phyloP scores from a whole-genome alignment of 2,797 vertebrate species.

The Hemibagrus guttatus region DNA sequence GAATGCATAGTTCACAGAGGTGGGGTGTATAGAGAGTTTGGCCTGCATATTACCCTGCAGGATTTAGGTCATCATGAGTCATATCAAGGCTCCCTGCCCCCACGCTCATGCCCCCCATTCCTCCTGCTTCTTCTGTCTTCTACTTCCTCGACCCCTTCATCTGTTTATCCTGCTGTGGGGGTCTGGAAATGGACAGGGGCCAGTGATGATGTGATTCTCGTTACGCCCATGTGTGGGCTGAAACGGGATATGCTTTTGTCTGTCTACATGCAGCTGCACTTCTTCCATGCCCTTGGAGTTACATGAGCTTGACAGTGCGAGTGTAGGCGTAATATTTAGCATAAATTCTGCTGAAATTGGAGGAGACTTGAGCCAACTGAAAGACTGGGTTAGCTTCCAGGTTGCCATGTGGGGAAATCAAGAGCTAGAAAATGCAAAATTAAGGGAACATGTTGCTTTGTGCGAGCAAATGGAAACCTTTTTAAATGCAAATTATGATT shows the following conservation, averaged over 20 bases:
- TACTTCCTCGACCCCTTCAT: conserved; percentile 40
- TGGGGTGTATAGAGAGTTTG: conserved; percentile 38
- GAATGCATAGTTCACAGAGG: conserved; percentile 1
- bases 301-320: not conserved
- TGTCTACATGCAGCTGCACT: conserved; percentile 21
- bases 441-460: not conserved
- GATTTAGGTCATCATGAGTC: conserved; percentile 59
- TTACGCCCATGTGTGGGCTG: conserved; percentile 14
- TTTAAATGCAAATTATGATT: not conserved
- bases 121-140: conserved; percentile 44
- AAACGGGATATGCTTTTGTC: conserved; percentile 34
- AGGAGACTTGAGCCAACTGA: not conserved
- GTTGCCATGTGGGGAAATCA: not conserved
- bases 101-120: conserved; percentile 35
- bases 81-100: conserved; percentile 51
- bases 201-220: conserved; percentile 32
- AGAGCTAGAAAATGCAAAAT: not conserved
- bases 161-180: conserved; percentile 46
- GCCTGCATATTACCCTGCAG: conserved; percentile 8
- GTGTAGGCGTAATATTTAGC: conserved; percentile 23
- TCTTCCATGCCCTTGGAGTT: conserved; percentile 11
- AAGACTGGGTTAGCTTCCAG: not conserved
- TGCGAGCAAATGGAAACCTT: not conserved
- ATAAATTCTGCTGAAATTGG: conserved; percentile 18
- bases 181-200: conserved; percentile 38